These are phyloP conservation scores for Dascyllus trimaculatus DNA, from an alignment of 2,113 vertebrate species.

Conservation along the genomic window DNA sequence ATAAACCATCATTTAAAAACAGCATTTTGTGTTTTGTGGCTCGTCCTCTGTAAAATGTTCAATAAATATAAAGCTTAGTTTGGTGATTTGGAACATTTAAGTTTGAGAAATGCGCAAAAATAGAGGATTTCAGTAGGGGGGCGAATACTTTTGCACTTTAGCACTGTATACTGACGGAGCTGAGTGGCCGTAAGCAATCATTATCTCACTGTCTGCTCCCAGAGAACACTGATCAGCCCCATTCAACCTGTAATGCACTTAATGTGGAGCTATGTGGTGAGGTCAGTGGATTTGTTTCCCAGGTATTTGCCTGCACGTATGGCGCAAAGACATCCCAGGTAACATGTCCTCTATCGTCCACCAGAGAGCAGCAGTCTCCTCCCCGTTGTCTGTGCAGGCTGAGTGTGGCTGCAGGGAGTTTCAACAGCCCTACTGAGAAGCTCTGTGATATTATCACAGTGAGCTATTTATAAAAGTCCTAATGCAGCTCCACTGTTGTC, in stretches of 20 bases:
- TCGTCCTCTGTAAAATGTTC: too few relatives aligned
- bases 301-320: neutral
- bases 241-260: neutral
- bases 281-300: neutral
- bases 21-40: too few relatives aligned
- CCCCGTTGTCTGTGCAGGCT: neutral
- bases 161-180: neutral
- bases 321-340: neutral
- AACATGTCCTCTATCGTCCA: constrained; percentile 30
- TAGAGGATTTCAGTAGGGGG: too few relatives aligned
- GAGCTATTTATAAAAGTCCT: constrained; percentile 76
- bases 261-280: neutral
- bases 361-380: constrained; percentile 69
- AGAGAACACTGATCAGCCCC: neutral
- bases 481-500: constrained; percentile 72
- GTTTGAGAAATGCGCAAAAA: too few relatives aligned
- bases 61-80: too few relatives aligned
- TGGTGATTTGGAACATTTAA: too few relatives aligned
- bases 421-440: constrained; percentile 53
- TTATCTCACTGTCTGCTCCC: neutral
- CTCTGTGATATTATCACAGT: constrained; percentile 66
- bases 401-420: constrained; percentile 50
- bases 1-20: too few relatives aligned
- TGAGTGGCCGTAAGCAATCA: neutral
- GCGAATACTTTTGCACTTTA: too few relatives aligned